Percentiles rank a stretch among this genome's conserved stretches.
Conservation (phyloP, 2,113 vertebrate species). For the Actenoides hombroni region DNA sequence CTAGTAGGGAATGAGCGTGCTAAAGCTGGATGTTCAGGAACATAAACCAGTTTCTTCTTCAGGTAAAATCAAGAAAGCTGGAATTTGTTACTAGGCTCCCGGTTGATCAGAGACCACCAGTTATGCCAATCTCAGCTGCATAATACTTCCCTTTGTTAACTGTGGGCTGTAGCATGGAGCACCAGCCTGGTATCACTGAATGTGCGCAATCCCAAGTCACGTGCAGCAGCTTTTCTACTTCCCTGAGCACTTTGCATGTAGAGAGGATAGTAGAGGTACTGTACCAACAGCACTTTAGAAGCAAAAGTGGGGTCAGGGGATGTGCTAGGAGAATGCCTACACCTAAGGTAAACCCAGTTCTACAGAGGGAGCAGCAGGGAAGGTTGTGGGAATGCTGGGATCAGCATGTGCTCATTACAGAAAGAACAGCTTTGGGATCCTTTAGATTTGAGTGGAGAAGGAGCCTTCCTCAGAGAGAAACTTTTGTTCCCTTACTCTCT, state of each 20-base stretch:
- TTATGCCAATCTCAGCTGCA: not conserved
- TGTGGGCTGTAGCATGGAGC: not conserved
- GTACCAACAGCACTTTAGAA: not conserved
- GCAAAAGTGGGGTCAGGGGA: not conserved
- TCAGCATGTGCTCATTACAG: rapidly evolving
- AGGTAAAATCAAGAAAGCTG: not conserved
- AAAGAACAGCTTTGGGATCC: not conserved
- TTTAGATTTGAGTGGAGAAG: not conserved
- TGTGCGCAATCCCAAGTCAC: rapidly evolving
- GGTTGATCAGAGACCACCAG: not conserved
- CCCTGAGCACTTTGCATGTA: rapidly evolving
- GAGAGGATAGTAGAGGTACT: not conserved
- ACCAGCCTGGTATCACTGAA: rapidly evolving
- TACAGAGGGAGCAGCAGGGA: not conserved
- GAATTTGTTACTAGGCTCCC: not conserved
- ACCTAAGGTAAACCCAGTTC: not conserved
- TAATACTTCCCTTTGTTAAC: not conserved
- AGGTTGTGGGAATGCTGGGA: not conserved
- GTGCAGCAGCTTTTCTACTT: not conserved
- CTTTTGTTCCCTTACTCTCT: not conserved
- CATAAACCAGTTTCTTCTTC: not conserved
- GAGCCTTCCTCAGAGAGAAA: not conserved
- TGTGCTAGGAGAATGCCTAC: not conserved
- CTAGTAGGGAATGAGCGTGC: not conserved
- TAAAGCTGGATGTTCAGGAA: not conserved